Evolutionary conservation across 2,113 vertebrate species (phyloP), one percentile per base, ranked within the genome.

Genomic region (Tupaia tana): DNA sequence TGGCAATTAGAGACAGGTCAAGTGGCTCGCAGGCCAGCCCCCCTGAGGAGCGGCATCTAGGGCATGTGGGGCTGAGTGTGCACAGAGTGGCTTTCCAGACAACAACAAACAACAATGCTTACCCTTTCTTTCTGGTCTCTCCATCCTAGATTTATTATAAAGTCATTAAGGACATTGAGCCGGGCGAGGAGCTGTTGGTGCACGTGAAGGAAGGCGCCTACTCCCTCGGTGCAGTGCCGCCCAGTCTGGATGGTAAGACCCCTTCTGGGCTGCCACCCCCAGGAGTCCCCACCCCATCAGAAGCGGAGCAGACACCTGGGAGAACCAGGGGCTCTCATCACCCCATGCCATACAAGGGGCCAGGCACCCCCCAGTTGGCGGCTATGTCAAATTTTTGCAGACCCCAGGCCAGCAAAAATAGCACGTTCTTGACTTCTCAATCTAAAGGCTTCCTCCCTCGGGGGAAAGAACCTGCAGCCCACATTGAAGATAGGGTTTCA

Each of bases 101-200:
- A 2, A 4, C 9, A 3, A 2, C 69, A 20, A 2, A 18, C 1
- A 0, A 3, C 7, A 0, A 71, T 59, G 0, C 93, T 93, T 27
- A 66, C 90, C 27, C 12, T 20, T 78, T 15, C 77, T 85, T 95
- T 97, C 86, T 96, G 93, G 90, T 97, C 69, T 97, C 93, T 95
- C 67, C 77, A 19, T 11, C 97, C 93, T 92, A 99, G 99, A 98
- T 99, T 96, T 99, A 99, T 98, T 99, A 99, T 97, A 99, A 99
- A 99, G 99, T 99, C 98, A 99, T 99, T 97, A 99, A 99, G 98
- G 99, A 99, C 98, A 99, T 99, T 81, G 99, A 99, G 97, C 99
- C 99, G 0, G 99, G 99, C 93, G 99, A 99, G 98, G 99, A 99
- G 98, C 98, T 99, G 90, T 98, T 99, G 98, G 99, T 99, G 97